Evolutionary conservation across 2,113 vertebrate species (phyloP), one percentile per base, ranked within the genome.

Genomic region (Recurvirostra avosetta): DNA sequence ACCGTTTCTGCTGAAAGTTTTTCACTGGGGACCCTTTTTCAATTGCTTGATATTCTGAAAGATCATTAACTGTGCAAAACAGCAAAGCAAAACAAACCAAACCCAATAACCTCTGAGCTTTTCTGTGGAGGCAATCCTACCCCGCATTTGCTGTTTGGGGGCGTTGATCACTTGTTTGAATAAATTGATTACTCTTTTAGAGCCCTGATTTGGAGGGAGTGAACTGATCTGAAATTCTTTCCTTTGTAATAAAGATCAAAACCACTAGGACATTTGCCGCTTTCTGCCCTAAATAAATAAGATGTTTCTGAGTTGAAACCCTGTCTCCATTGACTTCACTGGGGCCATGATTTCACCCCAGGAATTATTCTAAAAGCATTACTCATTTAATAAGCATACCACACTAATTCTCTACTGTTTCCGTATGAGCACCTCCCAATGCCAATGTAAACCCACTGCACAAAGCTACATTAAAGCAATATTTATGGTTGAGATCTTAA

Each of bases 301-400:
- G 79, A 91, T 84, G 53, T 50, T 68, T 89, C 79, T 95, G 43
- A 94, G 73, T 63, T 82, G 82, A 92, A 94, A 45, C 32, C 20
- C 65, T 92, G 61, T 52, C 83, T 94, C 72, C 11, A 1, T 53
- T 84, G 88, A 65, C 76, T 95, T 96, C 40, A 30, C 34, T 55
- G 88, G 78, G 95, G 55, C 88, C 75, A 80, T 93, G 72, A 85
- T 95, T 95, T 96, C 88, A 94, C 76, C 83, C 62, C 77, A 91
- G 83, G 86, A 96, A 95, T 96, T 92, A 96, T 68, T 95, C 92
- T 94, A 55, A 90, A 85, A 13, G 70, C 84, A 95, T 97, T 97
- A 94, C 94, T 97, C 94, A 94, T 94, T 94, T 94, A 95, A 94
- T 92, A 94, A 96, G 91, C 83, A 94, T 94, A 96, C 94, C 91